Percentiles rank a stretch among this genome's conserved stretches.
These are phyloP conservation scores for Eupithecia insigniata DNA, from an alignment of 2,888 invertebrate genomes.

Conservation along the genomic window DNA sequence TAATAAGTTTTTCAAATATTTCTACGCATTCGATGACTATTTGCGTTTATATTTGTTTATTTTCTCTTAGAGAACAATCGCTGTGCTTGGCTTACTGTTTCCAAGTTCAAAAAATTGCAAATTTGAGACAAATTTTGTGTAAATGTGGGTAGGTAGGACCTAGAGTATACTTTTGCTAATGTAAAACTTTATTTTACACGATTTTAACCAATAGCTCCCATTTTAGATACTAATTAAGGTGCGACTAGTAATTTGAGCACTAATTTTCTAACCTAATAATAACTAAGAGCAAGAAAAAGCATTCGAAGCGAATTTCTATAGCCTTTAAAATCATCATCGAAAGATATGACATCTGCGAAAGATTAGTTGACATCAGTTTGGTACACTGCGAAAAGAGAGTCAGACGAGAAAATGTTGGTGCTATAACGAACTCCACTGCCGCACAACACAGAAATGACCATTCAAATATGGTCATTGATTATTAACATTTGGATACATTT, in stretches of 20 bases:
- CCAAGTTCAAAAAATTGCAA: not conserved
- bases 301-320: constrained; percentile 16
- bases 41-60: not conserved
- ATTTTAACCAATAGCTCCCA: not conserved
- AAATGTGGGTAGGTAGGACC: not conserved
- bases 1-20: not conserved
- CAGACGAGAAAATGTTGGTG: too few relatives aligned
- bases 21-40: not conserved
- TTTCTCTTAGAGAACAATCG: not conserved
- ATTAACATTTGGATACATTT: too few relatives aligned
- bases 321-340: not conserved
- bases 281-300: constrained; percentile 14
- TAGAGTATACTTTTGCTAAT: not conserved
- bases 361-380: too few relatives aligned
- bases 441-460: too few relatives aligned
- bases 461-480: too few relatives aligned
- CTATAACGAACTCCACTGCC: too few relatives aligned
- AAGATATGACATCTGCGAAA: too few relatives aligned
- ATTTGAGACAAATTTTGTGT: not conserved
- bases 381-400: too few relatives aligned
- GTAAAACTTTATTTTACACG: not conserved
- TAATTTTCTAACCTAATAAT: constrained; percentile 41
- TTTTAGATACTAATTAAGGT: not conserved
- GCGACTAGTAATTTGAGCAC: constrained; percentile 49
- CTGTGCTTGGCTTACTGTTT: not conserved